Percentiles rank a stretch among this genome's conserved stretches.
These are phyloP conservation scores for Narcine bancroftii DNA, from an alignment of 2,113 vertebrate species.

Conservation along the genomic window DNA sequence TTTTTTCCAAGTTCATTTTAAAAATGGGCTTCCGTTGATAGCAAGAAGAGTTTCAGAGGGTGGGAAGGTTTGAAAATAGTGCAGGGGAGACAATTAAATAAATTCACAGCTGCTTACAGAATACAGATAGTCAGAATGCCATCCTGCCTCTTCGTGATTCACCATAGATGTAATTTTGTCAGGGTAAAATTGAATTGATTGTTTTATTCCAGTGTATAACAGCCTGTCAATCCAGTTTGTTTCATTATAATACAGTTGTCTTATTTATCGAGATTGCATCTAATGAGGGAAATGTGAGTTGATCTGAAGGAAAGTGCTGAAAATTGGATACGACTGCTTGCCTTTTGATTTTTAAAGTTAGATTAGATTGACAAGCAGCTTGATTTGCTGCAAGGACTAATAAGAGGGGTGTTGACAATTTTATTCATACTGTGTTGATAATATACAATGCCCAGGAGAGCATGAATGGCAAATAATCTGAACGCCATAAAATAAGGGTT, in stretches of 20 bases:
- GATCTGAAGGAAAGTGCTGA: not conserved
- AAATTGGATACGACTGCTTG: not conserved
- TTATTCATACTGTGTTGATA: not conserved
- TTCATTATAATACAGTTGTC: not conserved
- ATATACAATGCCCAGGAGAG: not conserved
- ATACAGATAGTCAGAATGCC: not conserved
- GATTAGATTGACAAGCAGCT: not conserved
- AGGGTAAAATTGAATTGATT: not conserved
- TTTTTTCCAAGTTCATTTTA: not conserved
- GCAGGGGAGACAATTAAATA: not conserved
- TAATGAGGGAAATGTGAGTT: not conserved
- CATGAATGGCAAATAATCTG: not conserved
- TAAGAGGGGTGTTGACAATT: not conserved
- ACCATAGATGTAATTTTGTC: not conserved
- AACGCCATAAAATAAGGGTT: not conserved
- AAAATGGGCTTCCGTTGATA: not conserved
- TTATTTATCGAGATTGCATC: not conserved
- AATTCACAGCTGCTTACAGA: not conserved
- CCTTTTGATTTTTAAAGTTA: not conserved
- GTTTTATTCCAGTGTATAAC: not conserved
- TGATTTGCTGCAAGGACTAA: not conserved
- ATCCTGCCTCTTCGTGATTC: not conserved
- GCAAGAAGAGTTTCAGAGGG: not conserved
- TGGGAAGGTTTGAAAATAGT: not conserved
- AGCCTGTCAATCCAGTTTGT: not conserved